These are phyloP conservation scores for Desmophyllum pertusum DNA, from an alignment of 92 coral and sea anemone genomes.

Conservation along the genomic window DNA sequence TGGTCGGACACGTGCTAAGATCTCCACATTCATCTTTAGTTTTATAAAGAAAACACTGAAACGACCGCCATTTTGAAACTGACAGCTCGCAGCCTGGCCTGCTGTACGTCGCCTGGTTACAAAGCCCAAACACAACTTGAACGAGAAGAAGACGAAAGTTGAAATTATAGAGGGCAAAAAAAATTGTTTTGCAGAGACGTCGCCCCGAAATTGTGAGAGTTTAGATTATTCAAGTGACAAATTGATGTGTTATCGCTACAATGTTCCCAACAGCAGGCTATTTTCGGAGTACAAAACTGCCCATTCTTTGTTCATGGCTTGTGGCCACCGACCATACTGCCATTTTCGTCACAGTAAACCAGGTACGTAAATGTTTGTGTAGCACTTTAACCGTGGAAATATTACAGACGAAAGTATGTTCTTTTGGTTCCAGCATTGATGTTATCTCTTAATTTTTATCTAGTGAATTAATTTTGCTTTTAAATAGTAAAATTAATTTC, in stretches of 20 bases:
- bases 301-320: conserved; percentile 96
- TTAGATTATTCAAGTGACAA: neutral
- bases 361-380: conserved; percentile 44
- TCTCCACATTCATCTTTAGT: conserved; percentile 73
- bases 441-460: neutral
- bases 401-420: neutral
- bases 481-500: neutral
- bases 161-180: neutral
- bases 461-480: neutral
- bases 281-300: conserved; percentile 96
- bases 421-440: neutral
- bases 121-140: neutral
- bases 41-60: neutral
- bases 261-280: conserved; percentile 98
- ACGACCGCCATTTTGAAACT: conserved; percentile 22
- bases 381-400: neutral
- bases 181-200: neutral
- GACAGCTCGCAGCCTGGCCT: conserved; percentile 31
- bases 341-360: conserved; percentile 97
- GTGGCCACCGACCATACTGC: conserved; percentile 98
- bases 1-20: conserved; percentile 81
- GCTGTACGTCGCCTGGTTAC: neutral
- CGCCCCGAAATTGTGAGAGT: neutral
- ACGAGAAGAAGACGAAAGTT: neutral
- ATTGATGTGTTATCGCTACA: neutral